Evolutionary conservation across 37 sponge, comb jelly and placozoan genomes (phyloP).

Genomic region (Eunapius fragilis): DNA sequence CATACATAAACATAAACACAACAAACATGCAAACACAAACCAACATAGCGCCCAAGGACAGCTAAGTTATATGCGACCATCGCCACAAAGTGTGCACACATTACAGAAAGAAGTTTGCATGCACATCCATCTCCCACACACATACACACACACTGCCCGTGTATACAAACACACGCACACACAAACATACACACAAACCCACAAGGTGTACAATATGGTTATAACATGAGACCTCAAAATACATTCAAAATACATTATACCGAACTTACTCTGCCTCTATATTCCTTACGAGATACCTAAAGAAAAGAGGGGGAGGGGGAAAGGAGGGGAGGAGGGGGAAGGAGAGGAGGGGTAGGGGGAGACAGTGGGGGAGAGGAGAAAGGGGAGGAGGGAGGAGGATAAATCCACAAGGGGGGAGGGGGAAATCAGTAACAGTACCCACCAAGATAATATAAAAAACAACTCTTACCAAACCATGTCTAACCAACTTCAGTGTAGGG

Average conservation of each 20-base stretch:
- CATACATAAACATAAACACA: neutral
- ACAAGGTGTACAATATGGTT: too few relatives aligned
- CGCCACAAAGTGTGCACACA: too few relatives aligned
- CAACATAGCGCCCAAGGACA: too few relatives aligned
- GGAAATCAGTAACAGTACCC: too few relatives aligned
- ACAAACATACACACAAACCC: neutral
- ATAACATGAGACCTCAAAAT: neutral
- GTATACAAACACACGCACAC: neutral
- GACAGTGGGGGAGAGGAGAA: neutral
- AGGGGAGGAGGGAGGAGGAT: neutral
- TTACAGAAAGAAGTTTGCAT: too few relatives aligned
- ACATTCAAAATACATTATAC: neutral
- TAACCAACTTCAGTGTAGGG: constrained; percentile 92
- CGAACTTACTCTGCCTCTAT: constrained; percentile 79
- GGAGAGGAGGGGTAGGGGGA: too few relatives aligned
- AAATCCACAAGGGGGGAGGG: too few relatives aligned
- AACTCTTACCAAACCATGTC: constrained; percentile 76
- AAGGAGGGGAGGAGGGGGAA: neutral
- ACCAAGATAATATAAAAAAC: neutral
- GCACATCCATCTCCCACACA: neutral
- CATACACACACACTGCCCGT: neutral
- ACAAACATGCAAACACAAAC: too few relatives aligned
- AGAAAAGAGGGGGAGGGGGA: neutral
- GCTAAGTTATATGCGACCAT: too few relatives aligned
- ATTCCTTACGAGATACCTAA: constrained; percentile 76